Base-by-base conservation (phyloP, 2,113 vertebrate species). In the Amazona vittata region DNA sequence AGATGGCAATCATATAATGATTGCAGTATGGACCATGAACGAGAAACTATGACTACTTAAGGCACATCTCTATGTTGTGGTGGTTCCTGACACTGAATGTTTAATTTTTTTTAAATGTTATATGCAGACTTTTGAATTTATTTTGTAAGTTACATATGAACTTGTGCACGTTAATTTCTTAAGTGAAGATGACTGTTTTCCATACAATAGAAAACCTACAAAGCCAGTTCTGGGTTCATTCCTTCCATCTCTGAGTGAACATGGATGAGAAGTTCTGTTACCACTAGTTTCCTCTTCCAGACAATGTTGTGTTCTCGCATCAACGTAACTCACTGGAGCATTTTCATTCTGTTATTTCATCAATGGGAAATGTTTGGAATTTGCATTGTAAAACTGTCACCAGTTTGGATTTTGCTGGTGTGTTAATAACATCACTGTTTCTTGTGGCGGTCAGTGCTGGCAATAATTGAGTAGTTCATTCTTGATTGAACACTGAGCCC, bases 391-490 rank as follows among this genome's bases (percentile, higher is more conserved):
- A 60, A 95, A 6, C 83, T 92, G 74, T 89, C 77, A 84, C 78
- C 81, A 91, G 89, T 95, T 92, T 92, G 80, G 83, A 59, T 94
- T 93, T 75, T 90, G 78, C 63, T 83, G 82, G 85, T 96, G 49
- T 83, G 71, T 96, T 96, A 97, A 88, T 91, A 90, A 90, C n/a
- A 88, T 60, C 85, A 77, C 90, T 97, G 90, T 96, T 96, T 83
- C 79, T 90, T 37, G 53, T 70, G 88, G 53, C 59, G 60, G 67
- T 60, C 57, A 26, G 80, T 1, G 0, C 46, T 35, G 76, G 88
- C 57, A 91, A 64, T 78, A 79, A 78, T 18, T 0, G 60, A 86
- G 77, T 39, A 41, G 85, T 91, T 95, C 76, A 68, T 75, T 75
- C 80, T 94, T 71, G 68, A 19, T 55, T 68, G 46, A 94, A 97